Percentiles rank a stretch among this genome's conserved stretches.
Evolutionary conservation across 2,113 vertebrate species (phyloP).

Genomic region (Asarcornis scutulata): DNA sequence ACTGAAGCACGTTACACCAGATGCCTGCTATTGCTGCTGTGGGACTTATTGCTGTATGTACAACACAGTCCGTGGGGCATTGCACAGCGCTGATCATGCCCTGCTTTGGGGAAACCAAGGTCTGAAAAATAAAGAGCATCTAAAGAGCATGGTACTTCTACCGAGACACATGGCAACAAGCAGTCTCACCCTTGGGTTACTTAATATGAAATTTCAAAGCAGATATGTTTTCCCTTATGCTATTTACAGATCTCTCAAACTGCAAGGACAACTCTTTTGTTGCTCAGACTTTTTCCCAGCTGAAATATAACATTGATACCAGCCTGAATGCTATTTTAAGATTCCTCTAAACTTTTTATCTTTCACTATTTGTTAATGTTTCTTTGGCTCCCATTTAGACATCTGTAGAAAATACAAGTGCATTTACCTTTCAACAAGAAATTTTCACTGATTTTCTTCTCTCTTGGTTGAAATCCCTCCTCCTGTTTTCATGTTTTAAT

Average conservation of each 20-base stretch:
- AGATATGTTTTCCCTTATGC: not conserved
- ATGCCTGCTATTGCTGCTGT: not conserved
- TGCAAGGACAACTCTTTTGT: constrained; percentile 20
- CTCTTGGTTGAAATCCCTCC: not conserved
- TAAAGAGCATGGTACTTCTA: not conserved
- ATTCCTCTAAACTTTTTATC: constrained; percentile 31
- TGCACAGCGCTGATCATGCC: not conserved
- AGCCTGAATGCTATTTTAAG: constrained; percentile 27
- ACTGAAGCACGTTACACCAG: not conserved
- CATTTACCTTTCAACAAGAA: constrained; percentile 19
- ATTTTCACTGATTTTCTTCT: not conserved
- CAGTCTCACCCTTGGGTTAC: not conserved
- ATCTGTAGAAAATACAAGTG: constrained; percentile 17
- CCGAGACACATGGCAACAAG: not conserved
- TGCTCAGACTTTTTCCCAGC: not conserved
- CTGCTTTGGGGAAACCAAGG: not conserved
- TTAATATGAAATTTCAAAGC: not conserved
- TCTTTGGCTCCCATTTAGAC: constrained; percentile 3
- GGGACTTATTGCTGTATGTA: not conserved
- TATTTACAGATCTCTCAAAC: constrained; percentile 11
- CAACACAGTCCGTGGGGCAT: accelerated
- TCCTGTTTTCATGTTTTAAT: constrained; percentile 4
- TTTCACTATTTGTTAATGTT: not conserved
- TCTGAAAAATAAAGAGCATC: not conserved
- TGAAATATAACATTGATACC: constrained; percentile 24